Conservation (phyloP, 2,797 vertebrate genomes). For the Ataeniobius toweri region DNA sequence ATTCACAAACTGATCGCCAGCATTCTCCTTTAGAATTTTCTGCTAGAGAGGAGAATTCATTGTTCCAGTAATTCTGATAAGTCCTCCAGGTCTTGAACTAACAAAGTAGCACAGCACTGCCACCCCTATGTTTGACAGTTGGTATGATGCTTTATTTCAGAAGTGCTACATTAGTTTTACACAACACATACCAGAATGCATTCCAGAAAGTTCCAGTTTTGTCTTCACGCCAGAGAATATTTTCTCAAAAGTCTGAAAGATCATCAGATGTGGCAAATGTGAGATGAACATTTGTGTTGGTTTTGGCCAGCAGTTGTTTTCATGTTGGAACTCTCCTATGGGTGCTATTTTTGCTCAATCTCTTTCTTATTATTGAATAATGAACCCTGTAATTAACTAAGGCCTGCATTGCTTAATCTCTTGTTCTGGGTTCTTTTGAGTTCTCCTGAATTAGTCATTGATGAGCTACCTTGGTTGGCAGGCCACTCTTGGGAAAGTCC, state of each 20-base stretch:
- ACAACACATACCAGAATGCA: not conserved
- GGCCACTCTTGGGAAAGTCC: not conserved
- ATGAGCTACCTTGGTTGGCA: not conserved
- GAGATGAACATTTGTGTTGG: not conserved
- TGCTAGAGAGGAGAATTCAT: not conserved
- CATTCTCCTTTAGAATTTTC: not conserved
- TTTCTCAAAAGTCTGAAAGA: not conserved
- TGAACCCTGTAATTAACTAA: not conserved
- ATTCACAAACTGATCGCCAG: not conserved
- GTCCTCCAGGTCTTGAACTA: not conserved
- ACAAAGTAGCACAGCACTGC: not conserved
- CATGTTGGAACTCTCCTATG: not conserved
- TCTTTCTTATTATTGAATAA: not conserved
- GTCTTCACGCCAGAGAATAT: not conserved
- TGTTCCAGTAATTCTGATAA: not conserved
- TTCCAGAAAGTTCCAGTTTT: no score
- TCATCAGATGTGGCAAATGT: not conserved
- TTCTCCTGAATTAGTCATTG: not conserved
- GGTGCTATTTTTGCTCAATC: not conserved
- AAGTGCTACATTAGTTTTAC: not conserved
- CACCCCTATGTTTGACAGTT: not conserved
- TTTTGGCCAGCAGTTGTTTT: not conserved
- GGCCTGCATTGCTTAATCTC: not conserved
- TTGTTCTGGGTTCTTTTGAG: not conserved
- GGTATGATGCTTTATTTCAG: not conserved